Evolutionary conservation across 2,113 vertebrate species (phyloP).

Genomic region (Gnathonemus longibarbis): DNA sequence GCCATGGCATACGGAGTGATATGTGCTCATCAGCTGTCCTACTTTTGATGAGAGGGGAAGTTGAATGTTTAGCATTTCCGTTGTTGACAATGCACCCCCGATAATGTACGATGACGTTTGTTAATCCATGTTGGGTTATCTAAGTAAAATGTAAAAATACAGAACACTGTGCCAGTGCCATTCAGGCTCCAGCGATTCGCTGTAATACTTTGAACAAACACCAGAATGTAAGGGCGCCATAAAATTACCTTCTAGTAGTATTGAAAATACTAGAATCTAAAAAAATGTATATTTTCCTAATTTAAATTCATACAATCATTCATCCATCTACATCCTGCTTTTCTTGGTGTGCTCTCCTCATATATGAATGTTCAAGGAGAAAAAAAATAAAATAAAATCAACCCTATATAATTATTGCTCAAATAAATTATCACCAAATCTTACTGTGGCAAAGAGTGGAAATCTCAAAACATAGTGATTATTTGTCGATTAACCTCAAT

Average conservation of each 20-base stretch:
- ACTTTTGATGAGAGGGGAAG: neutral
- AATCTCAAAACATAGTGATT: neutral
- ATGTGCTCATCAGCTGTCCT: neutral
- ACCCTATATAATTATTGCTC: neutral
- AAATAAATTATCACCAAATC: neutral
- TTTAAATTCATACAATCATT: neutral
- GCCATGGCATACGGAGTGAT: neutral
- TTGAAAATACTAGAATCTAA: neutral
- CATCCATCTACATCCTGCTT: neutral
- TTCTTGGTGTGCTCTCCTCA: neutral
- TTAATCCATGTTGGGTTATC: neutral
- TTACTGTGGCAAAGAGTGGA: neutral
- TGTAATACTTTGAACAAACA: neutral
- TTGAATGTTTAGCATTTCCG: neutral
- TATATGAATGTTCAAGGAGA: neutral
- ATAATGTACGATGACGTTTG: neutral
- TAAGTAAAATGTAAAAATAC: neutral
- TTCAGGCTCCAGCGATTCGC: neutral
- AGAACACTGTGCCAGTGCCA: neutral
- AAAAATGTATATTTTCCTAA: neutral
- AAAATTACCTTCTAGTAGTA: neutral
- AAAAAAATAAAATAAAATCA: neutral
- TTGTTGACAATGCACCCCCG: neutral
- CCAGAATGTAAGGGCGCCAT: neutral
- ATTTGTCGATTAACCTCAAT: neutral